Evolutionary conservation across 2,797 vertebrate species (phyloP), one percentile per base, ranked within the genome.

Genomic region (Avahi laniger): DNA sequence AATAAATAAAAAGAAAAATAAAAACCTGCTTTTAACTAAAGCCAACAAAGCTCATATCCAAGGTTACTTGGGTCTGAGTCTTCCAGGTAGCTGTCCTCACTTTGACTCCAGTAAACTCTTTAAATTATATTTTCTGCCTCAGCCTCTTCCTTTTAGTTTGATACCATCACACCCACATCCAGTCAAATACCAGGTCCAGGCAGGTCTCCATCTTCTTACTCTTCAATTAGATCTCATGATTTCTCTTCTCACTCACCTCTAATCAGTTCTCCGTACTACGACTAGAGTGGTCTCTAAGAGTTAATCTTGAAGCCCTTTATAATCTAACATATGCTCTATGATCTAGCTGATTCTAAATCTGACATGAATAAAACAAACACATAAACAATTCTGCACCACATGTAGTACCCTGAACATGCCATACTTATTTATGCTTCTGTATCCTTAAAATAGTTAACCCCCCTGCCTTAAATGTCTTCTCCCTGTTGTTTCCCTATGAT

Each of bases 321-420:
- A 33, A 65, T 48, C n/a, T 73, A 46, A 67, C 75, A 65, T 57
- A 75, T 46, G 14, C 30, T 87, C 67, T 86, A 73, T 65, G 35
- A 22, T 93, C 76, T 63, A 91, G 54, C 54, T 91, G 75, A 91
- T 46, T 73, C 35, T 54, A 33, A 95, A 86, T 91, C 65, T 75
- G 73, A 73, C 14, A 57, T 57, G 26, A 91, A 91, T 81, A 41
- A 91, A 91, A 89, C 33, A 89, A 61, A 76, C 67, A 18, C 79
- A 57, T 41, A 52, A 89, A 57, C 33, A 61, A 76, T 67, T 89
- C 69, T 76, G 46, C 70, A 72, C 46, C 63, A 70, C 30, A 38
- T 26, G 26, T 80, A 76, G 59, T 59, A 48, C 10, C 57, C 46
- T 73, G 38, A 78, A 73, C 67, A 48, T 38, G 15, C 75, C 67